Evolutionary conservation across 2,888 invertebrate genomes (phyloP).

Genomic region (Conomelus anceps): DNA sequence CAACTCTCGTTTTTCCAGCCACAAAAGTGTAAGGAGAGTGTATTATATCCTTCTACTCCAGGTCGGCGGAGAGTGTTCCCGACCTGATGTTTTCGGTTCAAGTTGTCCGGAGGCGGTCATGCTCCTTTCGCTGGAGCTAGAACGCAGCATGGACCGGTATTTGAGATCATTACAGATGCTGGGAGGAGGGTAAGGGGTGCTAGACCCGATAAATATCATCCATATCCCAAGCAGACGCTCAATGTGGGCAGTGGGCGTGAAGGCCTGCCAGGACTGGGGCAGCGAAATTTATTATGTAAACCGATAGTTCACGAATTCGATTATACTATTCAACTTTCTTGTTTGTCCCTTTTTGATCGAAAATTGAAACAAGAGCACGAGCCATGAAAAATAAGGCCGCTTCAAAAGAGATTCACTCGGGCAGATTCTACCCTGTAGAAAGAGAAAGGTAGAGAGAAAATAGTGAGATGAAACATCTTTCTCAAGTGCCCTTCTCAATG

Average conservation of each 20-base stretch:
- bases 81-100: neutral
- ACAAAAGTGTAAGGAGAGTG: neutral
- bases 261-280: neutral
- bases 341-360: neutral
- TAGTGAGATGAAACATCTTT: no score
- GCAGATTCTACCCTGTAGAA: neutral
- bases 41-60: neutral
- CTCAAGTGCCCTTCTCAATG: neutral
- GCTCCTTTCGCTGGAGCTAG: neutral
- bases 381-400: neutral
- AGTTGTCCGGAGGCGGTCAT: neutral
- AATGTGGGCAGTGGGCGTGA: no score
- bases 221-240: neutral
- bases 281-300: neutral
- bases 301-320: neutral
- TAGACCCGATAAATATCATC: neutral
- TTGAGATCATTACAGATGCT: neutral
- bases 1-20: neutral
- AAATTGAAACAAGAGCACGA: neutral
- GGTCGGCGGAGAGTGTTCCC: neutral
- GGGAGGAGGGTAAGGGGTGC: neutral
- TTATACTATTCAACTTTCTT: neutral
- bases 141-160: no score
- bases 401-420: neutral
- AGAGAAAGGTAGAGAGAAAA: neutral